These are phyloP conservation scores for Neotoxoptera formosana DNA, from an alignment of 1,140 invertebrate species.

Conservation along the genomic window DNA sequence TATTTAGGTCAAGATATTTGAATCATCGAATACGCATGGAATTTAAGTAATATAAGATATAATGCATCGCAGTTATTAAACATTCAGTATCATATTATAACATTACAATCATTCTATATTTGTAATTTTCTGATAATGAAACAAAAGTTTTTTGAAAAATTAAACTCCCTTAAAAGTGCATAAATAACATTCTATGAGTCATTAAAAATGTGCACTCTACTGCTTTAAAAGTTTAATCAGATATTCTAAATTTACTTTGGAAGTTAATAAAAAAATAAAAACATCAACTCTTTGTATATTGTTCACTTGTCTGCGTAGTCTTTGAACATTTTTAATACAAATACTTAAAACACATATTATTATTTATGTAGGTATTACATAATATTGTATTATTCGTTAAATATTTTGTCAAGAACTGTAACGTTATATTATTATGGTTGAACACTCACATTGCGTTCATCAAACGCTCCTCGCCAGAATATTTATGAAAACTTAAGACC, in stretches of 20 bases:
- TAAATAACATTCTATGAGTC: not conserved
- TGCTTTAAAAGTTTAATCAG: constrained; percentile 24
- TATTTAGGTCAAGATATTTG: not conserved
- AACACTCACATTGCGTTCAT: not conserved
- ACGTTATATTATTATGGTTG: not conserved
- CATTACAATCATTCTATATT: not conserved
- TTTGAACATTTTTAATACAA: not conserved
- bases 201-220: constrained; percentile 11
- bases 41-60: not conserved
- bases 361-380: not conserved
- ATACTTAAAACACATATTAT: not conserved
- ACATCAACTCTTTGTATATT: not conserved
- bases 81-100: not conserved
- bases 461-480: not conserved
- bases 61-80: not conserved
- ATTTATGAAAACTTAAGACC: not conserved
- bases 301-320: not conserved
- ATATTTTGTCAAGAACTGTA: not conserved
- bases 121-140: not conserved
- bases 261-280: not conserved
- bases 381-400: not conserved
- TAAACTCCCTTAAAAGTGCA: not conserved
- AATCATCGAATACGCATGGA: no score
- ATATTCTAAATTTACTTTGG: not conserved
- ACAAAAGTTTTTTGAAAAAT: not conserved